Conservation (phyloP, 2,797 vertebrate genomes). For the Thunnus albacares region DNA sequence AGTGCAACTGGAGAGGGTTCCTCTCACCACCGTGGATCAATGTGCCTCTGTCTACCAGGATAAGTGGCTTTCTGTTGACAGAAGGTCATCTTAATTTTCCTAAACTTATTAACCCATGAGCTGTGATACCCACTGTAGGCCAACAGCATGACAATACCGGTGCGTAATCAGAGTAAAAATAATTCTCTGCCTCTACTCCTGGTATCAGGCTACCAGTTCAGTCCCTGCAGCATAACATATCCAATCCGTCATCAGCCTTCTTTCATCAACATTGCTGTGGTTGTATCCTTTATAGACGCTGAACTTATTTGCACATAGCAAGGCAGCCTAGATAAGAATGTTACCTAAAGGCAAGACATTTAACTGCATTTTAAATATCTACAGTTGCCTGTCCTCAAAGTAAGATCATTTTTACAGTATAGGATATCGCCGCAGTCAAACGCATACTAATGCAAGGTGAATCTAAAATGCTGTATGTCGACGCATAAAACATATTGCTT, state of each 20-base stretch:
- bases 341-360: slow-evolving; percentile 4
- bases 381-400: slow-evolving; percentile 18
- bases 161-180: slow-evolving; percentile 19
- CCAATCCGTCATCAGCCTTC: slow-evolving; percentile 26
- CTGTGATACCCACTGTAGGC: slow-evolving; percentile 37
- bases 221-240: slow-evolving; percentile 17
- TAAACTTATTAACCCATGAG: slow-evolving; percentile 65
- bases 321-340: slow-evolving; percentile 32
- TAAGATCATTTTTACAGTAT: slow-evolving; percentile 18
- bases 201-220: slow-evolving; percentile 26
- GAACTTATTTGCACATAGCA: slow-evolving; percentile 26
- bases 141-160: slow-evolving; percentile 19
- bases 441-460: slow-evolving; percentile 22
- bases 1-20: slow-evolving; percentile 68
- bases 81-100: slow-evolving; percentile 70
- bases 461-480: slow-evolving; percentile 43
- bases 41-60: slow-evolving; percentile 58
- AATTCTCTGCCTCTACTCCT: slow-evolving; percentile 46
- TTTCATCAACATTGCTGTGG: slow-evolving; percentile 12
- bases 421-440: slow-evolving; percentile 37
- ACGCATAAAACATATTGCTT: slow-evolving; percentile 26
- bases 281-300: slow-evolving; percentile 27
- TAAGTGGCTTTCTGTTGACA: slow-evolving; percentile 68
- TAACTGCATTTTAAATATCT: not conserved
- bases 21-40: slow-evolving; percentile 74